Percentiles rank a stretch among this genome's conserved stretches.
Evolutionary conservation across 2,113 vertebrate genomes (phyloP).

Genomic region (Castor canadensis): DNA sequence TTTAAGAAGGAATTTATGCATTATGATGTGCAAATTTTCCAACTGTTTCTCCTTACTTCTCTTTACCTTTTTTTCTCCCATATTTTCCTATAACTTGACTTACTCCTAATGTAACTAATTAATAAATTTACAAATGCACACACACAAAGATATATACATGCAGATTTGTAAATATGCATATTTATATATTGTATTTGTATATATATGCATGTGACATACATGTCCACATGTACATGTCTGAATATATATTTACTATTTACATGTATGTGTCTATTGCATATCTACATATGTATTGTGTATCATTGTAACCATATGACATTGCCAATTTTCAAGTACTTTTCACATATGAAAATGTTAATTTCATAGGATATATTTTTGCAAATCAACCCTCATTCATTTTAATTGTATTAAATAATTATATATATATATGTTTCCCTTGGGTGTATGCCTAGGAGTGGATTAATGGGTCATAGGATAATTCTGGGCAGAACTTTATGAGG

Average conservation of each 20-base stretch:
- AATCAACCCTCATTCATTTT: too few species aligned
- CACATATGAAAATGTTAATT: background rate
- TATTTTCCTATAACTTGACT: background rate
- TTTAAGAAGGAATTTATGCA: background rate
- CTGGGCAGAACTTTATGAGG: background rate
- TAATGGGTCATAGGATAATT: background rate
- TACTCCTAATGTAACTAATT: background rate
- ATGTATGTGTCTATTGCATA: background rate
- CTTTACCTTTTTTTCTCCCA: background rate
- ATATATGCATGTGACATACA: too few species aligned
- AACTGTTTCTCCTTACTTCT: background rate
- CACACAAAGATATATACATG: background rate
- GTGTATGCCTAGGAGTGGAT: too few species aligned
- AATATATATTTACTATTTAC: background rate
- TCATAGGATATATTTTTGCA: background rate
- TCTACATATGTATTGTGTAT: background rate
- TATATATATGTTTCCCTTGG: background rate
- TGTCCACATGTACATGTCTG: too few species aligned
- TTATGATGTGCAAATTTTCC: background rate
- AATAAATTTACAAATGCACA: background rate
- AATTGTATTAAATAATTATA: too few species aligned
- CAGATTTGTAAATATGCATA: background rate
- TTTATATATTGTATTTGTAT: background rate
- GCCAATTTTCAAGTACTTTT: background rate
- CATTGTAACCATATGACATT: background rate